phyloP scores from a whole-genome alignment of 2,797 vertebrate species.

The Gouania willdenowi region DNA sequence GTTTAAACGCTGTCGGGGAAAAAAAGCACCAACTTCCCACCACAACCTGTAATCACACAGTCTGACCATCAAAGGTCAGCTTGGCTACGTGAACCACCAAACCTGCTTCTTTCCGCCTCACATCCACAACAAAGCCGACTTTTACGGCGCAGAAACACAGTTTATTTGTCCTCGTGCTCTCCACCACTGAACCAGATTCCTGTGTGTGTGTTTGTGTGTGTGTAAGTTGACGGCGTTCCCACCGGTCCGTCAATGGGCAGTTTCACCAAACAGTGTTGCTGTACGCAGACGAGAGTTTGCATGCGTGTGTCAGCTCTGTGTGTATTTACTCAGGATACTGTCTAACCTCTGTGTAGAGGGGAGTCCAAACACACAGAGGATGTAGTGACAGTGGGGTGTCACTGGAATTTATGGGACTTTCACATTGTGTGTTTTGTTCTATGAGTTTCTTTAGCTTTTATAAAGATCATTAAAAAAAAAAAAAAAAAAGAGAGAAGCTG shows the following conservation, averaged over 20 bases:
- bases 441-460: background rate
- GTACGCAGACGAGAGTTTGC: conserved; percentile 45
- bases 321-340: conserved; percentile 40
- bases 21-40: background rate
- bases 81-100: conserved; percentile 38
- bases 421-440: conserved; percentile 31
- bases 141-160: conserved; percentile 42
- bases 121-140: conserved; percentile 41
- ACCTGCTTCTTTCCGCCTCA: conserved; percentile 27
- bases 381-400: conserved; percentile 43
- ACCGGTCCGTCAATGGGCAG: conserved; percentile 30
- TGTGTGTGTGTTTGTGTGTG: conserved; percentile 1
- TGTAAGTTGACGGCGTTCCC: conserved; percentile 24
- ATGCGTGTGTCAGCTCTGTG: conserved; percentile 26
- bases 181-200: conserved; percentile 30
- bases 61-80: conserved; percentile 15
- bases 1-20: too few species aligned
- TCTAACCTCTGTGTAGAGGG: conserved; percentile 18
- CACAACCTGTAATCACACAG: conserved; percentile 3
- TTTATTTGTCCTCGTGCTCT: conserved; percentile 28
- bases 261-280: conserved; percentile 49
- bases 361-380: conserved; percentile 35
- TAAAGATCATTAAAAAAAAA: background rate
- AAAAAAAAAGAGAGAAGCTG: too few species aligned
- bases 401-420: conserved; percentile 42